Evolutionary conservation across 1,140 invertebrate genomes (phyloP).

Genomic region (Dryas iulia): DNA sequence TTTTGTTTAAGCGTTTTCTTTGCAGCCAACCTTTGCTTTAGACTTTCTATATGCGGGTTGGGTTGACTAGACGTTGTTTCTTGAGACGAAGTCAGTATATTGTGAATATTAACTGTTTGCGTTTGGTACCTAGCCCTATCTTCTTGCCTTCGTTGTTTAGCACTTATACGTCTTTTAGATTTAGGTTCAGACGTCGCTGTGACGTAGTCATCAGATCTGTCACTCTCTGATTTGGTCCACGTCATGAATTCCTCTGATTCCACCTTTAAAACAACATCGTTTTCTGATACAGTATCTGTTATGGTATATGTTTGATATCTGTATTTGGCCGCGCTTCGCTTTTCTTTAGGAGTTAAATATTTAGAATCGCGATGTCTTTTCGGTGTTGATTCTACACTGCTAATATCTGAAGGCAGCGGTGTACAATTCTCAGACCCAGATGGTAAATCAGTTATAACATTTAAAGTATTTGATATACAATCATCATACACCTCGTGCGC

Average conservation of each 20-base stretch:
- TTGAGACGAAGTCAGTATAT: conserved; percentile 44
- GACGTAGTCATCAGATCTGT: conserved; percentile 68
- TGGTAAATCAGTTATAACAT: conserved; percentile 72
- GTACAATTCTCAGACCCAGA: conserved; percentile 73
- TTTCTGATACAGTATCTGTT: conserved; percentile 74
- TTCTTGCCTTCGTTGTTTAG: conserved; percentile 85
- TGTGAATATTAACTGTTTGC: conserved; percentile 79
- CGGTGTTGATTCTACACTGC: conserved; percentile 87
- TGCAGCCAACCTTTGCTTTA: conserved; percentile 72
- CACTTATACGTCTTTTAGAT: conserved; percentile 63
- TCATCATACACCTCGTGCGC: conserved; percentile 80
- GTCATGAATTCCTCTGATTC: conserved; percentile 64
- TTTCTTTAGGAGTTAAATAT: conserved; percentile 87
- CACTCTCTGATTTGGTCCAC: conserved; percentile 73
- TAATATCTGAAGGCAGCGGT: conserved; percentile 77
- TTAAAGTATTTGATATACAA: conserved; percentile 75
- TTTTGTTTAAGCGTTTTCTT: conserved; percentile 81
- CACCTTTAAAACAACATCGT: conserved; percentile 47
- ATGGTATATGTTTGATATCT: conserved; percentile 90
- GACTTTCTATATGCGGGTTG: conserved; percentile 68
- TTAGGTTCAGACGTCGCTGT: conserved; percentile 59
- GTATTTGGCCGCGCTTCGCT: conserved; percentile 86
- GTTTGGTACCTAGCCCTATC: conserved; percentile 86
- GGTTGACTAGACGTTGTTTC: conserved; percentile 26
- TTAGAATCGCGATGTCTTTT: conserved; percentile 80